Evolutionary conservation across 2,888 invertebrate species (phyloP).

Genomic region (Magallana nippona): DNA sequence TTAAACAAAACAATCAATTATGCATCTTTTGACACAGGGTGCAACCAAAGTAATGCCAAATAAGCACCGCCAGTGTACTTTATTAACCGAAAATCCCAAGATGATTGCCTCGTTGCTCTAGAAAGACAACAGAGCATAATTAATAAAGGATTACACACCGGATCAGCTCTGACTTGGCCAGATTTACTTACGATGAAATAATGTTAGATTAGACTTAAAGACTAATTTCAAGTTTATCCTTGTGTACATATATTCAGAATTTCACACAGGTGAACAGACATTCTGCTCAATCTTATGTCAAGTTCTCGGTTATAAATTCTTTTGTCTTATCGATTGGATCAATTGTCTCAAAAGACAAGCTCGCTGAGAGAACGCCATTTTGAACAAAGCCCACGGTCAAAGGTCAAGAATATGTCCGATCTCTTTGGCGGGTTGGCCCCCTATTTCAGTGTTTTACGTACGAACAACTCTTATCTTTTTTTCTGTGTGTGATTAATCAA

Average conservation of each 20-base stretch:
- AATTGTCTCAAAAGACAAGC: slow-evolving; percentile 43
- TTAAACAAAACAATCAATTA: slow-evolving; percentile 13
- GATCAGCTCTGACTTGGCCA: slow-evolving; percentile 14
- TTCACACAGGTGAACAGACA: slow-evolving; percentile 37
- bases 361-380: slow-evolving; percentile 39
- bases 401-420: slow-evolving; percentile 41
- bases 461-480: slow-evolving; percentile 30
- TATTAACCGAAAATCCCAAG: slow-evolving; percentile 3
- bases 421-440: slow-evolving; percentile 33
- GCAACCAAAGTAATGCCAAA: neutral
- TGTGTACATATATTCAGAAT: slow-evolving; percentile 46
- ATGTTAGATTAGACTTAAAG: slow-evolving; percentile 47
- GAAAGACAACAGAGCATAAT: slow-evolving; percentile 11
- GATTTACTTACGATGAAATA: slow-evolving; percentile 46
- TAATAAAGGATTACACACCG: slow-evolving; percentile 10
- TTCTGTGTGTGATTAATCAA: slow-evolving; percentile 45
- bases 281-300: slow-evolving; percentile 46
- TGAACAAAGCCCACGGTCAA: slow-evolving; percentile 34
- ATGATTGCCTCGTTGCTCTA: neutral
- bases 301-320: slow-evolving; percentile 48
- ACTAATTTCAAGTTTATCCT: slow-evolving; percentile 46
- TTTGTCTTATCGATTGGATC: slow-evolving; percentile 44
- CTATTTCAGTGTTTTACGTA: slow-evolving; percentile 32
- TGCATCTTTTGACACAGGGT: slow-evolving; percentile 24
- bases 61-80: slow-evolving; percentile 6